These are phyloP conservation scores for Hirtodrosophila cameraria DNA, from an alignment of 2,888 invertebrate genomes.

Conservation along the genomic window DNA sequence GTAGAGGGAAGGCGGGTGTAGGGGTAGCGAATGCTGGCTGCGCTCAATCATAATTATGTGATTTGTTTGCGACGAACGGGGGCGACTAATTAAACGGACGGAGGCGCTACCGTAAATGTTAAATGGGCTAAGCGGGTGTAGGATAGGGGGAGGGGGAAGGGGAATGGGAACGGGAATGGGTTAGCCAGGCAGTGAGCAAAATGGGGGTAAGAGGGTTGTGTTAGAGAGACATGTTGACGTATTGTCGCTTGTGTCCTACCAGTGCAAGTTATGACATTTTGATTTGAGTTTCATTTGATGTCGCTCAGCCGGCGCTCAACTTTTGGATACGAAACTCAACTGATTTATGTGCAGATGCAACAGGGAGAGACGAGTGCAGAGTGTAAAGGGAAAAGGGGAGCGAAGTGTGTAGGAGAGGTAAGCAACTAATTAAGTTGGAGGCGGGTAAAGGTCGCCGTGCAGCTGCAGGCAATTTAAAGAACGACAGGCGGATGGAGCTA, in stretches of 20 bases:
- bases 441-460: constrained; percentile 12
- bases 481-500: neutral
- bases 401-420: constrained; percentile 8
- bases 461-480: constrained; percentile 48
- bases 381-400: too few relatives aligned
- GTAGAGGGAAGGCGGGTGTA: constrained; percentile 10
- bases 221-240: constrained; percentile 77
- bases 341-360: constrained; percentile 28
- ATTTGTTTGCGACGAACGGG: constrained; percentile 77
- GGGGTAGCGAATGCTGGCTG: constrained; percentile 48
- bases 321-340: constrained; percentile 10
- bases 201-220: too few relatives aligned
- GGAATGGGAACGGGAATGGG: neutral
- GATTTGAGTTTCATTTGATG: constrained; percentile 81
- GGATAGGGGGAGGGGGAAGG: neutral
- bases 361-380: neutral
- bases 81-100: constrained; percentile 66
- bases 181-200: neutral
- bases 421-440: constrained; percentile 47
- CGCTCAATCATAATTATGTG: constrained; percentile 83
- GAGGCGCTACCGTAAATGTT: constrained; percentile 38
- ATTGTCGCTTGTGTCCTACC: constrained; percentile 81
- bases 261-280: constrained; percentile 81
- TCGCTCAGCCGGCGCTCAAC: constrained; percentile 66
- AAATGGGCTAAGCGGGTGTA: neutral